phyloP scores from a whole-genome alignment of 2,888 invertebrate species.

The Himalopsyche anomala region DNA sequence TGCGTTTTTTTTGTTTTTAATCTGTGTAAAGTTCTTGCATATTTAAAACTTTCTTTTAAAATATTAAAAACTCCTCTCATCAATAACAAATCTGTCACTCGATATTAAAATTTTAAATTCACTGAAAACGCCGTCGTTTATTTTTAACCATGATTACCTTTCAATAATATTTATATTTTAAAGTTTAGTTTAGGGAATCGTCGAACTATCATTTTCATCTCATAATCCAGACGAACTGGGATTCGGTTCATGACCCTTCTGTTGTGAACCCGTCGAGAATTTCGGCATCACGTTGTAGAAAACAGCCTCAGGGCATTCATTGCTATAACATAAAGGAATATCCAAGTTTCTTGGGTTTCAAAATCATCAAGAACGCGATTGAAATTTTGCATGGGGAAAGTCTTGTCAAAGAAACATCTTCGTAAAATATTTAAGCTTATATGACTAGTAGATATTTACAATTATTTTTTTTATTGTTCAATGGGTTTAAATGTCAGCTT shows the following conservation, averaged over 20 bases:
- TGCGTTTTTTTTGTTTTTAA: too few relatives aligned
- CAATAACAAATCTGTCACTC: neutral
- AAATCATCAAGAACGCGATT: neutral
- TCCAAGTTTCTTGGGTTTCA: neutral
- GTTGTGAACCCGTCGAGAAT: neutral
- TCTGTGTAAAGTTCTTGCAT: too few relatives aligned
- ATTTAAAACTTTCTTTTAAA: neutral
- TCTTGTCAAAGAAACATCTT: neutral
- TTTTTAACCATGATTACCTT: neutral
- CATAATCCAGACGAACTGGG: neutral
- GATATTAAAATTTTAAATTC: neutral
- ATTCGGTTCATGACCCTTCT: neutral
- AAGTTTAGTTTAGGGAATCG: constrained; percentile 1
- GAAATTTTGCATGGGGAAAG: neutral
- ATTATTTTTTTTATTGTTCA: too few relatives aligned
- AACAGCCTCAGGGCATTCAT: neutral
- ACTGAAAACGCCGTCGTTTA: neutral
- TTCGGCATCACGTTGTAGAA: neutral
- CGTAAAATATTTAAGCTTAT: too few relatives aligned
- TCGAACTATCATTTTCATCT: neutral
- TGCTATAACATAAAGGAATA: neutral
- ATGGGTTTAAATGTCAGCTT: too few relatives aligned
- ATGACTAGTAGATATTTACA: too few relatives aligned
- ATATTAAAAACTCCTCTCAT: neutral
- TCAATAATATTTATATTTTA: neutral